Conservation (phyloP, 2,113 vertebrate genomes). For the Ondatra zibethicus region DNA sequence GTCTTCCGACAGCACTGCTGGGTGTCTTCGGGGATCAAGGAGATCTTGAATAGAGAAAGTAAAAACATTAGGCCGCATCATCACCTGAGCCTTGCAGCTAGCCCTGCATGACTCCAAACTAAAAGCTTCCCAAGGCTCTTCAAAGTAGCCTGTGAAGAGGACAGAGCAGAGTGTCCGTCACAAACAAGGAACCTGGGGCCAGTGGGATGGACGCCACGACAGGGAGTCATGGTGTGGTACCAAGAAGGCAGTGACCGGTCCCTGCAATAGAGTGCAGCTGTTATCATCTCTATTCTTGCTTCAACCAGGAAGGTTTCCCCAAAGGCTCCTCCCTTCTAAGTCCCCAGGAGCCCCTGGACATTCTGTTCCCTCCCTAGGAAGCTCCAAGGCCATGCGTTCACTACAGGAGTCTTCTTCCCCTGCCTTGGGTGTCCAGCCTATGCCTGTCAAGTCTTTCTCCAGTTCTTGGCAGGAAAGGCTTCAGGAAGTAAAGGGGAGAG, state of each 20-base stretch:
- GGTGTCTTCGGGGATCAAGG: constrained; percentile 84
- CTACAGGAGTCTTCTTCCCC: rapidly evolving
- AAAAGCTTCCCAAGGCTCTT: not conserved
- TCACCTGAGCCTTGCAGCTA: not conserved
- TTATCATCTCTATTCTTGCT: not conserved
- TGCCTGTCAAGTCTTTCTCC: not conserved
- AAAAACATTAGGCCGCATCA: rapidly evolving
- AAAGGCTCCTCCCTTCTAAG: not conserved
- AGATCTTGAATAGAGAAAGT: constrained; percentile 80
- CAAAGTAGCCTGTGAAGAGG: not conserved
- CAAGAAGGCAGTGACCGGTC: not conserved
- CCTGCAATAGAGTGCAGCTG: not conserved
- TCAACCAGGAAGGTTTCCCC: not conserved
- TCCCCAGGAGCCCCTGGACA: not conserved
- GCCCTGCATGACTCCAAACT: not conserved
- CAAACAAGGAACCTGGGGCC: not conserved
- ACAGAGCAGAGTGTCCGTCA: not conserved
- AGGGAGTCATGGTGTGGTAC: not conserved
- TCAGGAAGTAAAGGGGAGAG: not conserved
- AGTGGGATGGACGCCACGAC: not conserved
- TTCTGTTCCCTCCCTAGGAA: not conserved
- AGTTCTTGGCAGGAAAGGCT: not conserved
- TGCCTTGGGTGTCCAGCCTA: not conserved
- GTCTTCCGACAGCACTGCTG: constrained; percentile 83
- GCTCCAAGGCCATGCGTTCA: not conserved